These are phyloP conservation scores for Ceryle rudis DNA, from an alignment of 2,797 vertebrate genomes.

Conservation along the genomic window DNA sequence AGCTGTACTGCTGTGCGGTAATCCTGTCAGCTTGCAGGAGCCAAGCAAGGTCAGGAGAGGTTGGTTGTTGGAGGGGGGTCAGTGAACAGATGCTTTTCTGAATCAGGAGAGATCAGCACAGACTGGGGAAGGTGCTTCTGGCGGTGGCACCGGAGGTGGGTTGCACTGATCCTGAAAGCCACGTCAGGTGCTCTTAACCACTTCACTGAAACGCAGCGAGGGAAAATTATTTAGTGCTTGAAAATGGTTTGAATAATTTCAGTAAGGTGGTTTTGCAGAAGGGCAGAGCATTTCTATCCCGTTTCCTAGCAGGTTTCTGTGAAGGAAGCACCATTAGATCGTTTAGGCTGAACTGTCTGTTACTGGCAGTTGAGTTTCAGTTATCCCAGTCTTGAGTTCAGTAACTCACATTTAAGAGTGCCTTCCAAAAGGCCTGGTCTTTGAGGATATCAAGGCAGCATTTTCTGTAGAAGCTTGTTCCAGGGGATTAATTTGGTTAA, in stretches of 20 bases:
- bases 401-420: conserved; percentile 33
- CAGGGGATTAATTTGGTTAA: conserved; percentile 45
- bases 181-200: fast-evolving
- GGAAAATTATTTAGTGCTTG: background rate
- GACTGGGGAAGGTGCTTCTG: background rate
- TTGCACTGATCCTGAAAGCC: background rate
- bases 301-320: background rate
- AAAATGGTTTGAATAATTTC: background rate
- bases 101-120: background rate
- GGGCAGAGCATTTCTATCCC: background rate
- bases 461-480: conserved; percentile 6
- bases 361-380: conserved; percentile 21
- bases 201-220: fast-evolving
- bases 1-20: background rate
- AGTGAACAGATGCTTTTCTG: background rate
- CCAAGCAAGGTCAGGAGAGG: background rate
- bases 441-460: background rate
- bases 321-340: background rate
- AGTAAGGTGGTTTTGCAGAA: background rate
- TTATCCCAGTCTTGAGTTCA: conserved; percentile 1
- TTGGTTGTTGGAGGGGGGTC: fast-evolving
- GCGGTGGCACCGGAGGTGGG: background rate
- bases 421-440: conserved; percentile 51
- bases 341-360: background rate
- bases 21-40: background rate